These are phyloP conservation scores for Dolichoris vasculosae DNA, from an alignment of 1,140 invertebrate species.

Conservation along the genomic window DNA sequence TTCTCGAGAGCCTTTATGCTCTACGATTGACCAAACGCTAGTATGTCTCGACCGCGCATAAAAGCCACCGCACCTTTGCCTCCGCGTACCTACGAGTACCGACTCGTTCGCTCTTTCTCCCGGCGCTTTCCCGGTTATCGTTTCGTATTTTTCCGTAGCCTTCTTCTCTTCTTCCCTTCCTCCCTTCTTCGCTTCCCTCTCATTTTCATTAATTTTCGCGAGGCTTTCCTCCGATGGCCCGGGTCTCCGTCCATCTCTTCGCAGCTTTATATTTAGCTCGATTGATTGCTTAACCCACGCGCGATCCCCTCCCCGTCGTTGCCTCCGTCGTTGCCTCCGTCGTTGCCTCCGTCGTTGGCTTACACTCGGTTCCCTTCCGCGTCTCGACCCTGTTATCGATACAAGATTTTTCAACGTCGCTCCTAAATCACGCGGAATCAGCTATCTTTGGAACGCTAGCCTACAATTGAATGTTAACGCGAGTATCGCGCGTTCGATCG, in stretches of 20 bases:
- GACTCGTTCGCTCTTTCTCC: not conserved
- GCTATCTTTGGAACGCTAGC: not conserved
- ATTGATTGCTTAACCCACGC: no score
- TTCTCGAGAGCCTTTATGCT: conserved; percentile 73
- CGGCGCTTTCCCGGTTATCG: not conserved
- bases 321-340: no score
- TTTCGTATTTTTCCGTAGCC: not conserved
- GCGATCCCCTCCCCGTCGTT: no score
- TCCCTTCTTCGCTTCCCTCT: not conserved
- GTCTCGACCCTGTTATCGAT: no score
- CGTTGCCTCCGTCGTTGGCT: no score
- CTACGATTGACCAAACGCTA: conserved; percentile 70
- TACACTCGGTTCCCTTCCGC: no score
- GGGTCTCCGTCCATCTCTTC: no score
- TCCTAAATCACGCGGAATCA: conserved; percentile 16
- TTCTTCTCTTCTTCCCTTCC: not conserved
- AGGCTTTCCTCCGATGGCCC: no score
- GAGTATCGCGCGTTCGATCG: conserved; percentile 37
- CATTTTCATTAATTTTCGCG: no score
- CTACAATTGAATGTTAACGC: not conserved
- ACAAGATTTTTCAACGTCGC: not conserved
- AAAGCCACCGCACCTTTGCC: conserved; percentile 55
- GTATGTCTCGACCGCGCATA: conserved; percentile 57
- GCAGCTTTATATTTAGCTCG: not conserved
- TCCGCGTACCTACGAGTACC: conserved; percentile 25